phyloP scores from a whole-genome alignment of 2,113 vertebrate genomes.

The Poeciliopsis retropinna region DNA sequence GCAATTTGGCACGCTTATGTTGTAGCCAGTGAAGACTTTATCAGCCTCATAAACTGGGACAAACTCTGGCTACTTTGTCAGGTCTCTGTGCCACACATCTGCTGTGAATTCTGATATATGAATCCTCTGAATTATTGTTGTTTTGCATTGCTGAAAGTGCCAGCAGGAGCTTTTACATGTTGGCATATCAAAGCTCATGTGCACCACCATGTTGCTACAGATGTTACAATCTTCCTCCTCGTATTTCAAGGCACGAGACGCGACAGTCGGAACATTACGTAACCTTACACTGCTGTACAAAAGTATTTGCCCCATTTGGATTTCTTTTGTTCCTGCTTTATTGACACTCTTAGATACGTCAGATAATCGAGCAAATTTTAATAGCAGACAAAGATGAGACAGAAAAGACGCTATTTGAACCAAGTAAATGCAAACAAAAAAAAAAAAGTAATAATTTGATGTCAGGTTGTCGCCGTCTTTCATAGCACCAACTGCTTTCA shows the following conservation, averaged over 20 bases:
- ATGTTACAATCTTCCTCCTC: neutral
- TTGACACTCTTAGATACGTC: no score
- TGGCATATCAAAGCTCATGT: no score
- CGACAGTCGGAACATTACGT: no score
- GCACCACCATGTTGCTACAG: neutral
- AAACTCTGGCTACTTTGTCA: slow-evolving; percentile 32
- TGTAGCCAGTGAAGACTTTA: slow-evolving; percentile 32
- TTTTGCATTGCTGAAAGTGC: neutral
- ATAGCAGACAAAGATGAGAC: neutral
- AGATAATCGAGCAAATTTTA: neutral
- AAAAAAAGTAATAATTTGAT: no score
- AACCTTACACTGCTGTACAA: no score
- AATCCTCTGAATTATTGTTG: neutral
- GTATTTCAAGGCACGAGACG: no score
- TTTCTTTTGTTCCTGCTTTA: neutral
- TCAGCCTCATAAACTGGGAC: slow-evolving; percentile 52
- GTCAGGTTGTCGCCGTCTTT: no score
- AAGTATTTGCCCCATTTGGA: no score
- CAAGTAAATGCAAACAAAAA: no score
- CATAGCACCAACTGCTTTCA: no score
- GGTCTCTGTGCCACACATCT: neutral
- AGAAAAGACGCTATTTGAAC: no score
- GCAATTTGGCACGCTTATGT: slow-evolving; percentile 58
- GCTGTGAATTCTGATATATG: slow-evolving; percentile 5
- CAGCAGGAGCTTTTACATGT: no score